These are phyloP conservation scores for Gallinago solitaria DNA, from an alignment of 2,797 vertebrate genomes.

Conservation along the genomic window DNA sequence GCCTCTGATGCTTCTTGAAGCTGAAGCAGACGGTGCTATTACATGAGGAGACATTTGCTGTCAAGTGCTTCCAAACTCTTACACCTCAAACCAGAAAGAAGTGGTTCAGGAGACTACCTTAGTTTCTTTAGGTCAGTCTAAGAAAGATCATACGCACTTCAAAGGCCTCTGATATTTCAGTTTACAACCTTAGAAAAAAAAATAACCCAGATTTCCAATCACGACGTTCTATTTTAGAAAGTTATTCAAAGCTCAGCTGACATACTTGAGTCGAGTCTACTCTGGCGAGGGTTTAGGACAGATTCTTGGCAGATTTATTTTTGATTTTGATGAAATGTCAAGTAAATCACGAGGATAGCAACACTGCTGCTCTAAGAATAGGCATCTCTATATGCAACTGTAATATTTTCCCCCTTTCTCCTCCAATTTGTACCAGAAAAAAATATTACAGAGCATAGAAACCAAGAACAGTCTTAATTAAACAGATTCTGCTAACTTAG, in stretches of 20 bases:
- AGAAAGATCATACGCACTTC: neutral
- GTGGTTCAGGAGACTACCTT: neutral
- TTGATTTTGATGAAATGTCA: constrained; percentile 41
- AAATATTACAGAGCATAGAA: neutral
- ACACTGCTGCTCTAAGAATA: constrained; percentile 7
- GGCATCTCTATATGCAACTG: neutral
- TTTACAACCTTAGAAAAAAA: neutral
- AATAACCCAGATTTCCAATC: neutral
- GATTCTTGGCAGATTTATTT: constrained; percentile 42
- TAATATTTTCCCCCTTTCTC: neutral
- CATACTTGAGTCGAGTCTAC: neutral
- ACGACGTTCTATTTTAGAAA: neutral
- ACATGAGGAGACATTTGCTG: neutral
- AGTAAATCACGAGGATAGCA: neutral
- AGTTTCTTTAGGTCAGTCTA: neutral
- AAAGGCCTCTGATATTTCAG: neutral
- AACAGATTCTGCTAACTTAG: neutral
- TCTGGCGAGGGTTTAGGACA: neutral
- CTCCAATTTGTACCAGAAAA: neutral
- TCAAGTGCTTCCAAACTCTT: neutral
- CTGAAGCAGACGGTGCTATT: neutral
- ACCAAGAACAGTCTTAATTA: neutral
- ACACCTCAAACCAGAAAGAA: neutral
- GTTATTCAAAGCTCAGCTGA: constrained; percentile 39
- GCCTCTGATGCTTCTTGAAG: neutral